Base-by-base conservation (phyloP, 1,140 invertebrate species). In the Phthorimaea operculella region DNA sequence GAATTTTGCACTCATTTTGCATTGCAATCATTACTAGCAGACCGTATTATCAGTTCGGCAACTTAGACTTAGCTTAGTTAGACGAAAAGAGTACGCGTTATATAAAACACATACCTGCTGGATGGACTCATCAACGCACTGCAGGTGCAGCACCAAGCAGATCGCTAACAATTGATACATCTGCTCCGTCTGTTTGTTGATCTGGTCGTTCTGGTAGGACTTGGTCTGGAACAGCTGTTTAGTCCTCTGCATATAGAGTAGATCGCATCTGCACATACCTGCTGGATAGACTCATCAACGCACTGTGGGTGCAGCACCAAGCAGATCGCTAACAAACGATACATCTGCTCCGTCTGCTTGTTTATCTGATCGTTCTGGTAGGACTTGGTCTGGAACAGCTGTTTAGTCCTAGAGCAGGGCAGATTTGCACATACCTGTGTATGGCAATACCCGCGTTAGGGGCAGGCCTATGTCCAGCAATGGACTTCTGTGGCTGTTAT, bases 271-370 rank as follows among this genome's bases (percentile, higher is more conserved):
- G n/a, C n/a, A n/a, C n/a, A n/a, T 48, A 82, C 94, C 72, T 98
- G 95, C 68, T 98, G 96, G 49, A 99, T 93, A 51, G 95, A 96
- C 72, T 99, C 98, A 83, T 99, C 98, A 68, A 99, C 98, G 66
- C 96, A 96, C 83, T 99, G 98, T 0, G 98, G 98, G 87, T 99
- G 97, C 21, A 99, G 87, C 1, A 98, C 97, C 55, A 99, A 87
- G 72, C 98, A 99, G 56, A 99, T 98, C 0, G 97, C 95, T 54
- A 99, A 77, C 50, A 99, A 86, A 68, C 96, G 93, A 86, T 98
- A 99, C 96, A 99, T 99, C 80, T 98, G 96, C 59, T 99, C 98
- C 0, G 97, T 99, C 87, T 98, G 97, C 79, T 99, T 99, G 72
- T 97, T 98, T 56, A 99, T 99, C 89, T 99, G 91, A 87, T 99